Conservation (phyloP, 2,888 invertebrate species). For the Notodonta ziczac region DNA sequence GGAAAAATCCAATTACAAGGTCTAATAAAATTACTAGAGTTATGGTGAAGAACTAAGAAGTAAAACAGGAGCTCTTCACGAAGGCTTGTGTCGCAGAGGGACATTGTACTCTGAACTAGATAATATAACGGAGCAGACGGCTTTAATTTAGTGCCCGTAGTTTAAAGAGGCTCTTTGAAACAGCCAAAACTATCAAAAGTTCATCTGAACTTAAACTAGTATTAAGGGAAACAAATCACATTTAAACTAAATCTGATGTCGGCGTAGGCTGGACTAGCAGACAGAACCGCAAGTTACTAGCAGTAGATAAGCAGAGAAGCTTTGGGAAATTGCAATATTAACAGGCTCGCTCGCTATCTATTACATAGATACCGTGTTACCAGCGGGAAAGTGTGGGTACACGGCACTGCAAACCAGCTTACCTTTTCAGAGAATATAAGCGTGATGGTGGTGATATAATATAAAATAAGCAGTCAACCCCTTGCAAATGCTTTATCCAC, state of each 20-base stretch:
- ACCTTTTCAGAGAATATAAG: too few relatives aligned
- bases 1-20: too few relatives aligned
- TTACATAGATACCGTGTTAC: too few relatives aligned
- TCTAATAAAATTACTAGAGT: too few relatives aligned
- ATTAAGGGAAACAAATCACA: constrained; percentile 7
- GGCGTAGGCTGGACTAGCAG: constrained; percentile 5
- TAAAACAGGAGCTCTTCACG: too few relatives aligned
- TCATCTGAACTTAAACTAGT: constrained; percentile 1
- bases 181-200: neutral
- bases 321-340: neutral
- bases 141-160: neutral
- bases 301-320: neutral
- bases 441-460: too few relatives aligned
- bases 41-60: too few relatives aligned
- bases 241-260: constrained; percentile 5
- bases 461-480: too few relatives aligned
- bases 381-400: too few relatives aligned
- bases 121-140: neutral
- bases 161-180: constrained; percentile 5
- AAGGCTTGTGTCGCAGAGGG: too few relatives aligned
- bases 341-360: neutral
- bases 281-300: neutral
- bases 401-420: too few relatives aligned
- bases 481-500: too few relatives aligned
- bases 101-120: neutral